Evolutionary conservation across 1,140 invertebrate species (phyloP), one percentile per base, ranked within the genome.

Genomic region (Drosophila eugracilis): DNA sequence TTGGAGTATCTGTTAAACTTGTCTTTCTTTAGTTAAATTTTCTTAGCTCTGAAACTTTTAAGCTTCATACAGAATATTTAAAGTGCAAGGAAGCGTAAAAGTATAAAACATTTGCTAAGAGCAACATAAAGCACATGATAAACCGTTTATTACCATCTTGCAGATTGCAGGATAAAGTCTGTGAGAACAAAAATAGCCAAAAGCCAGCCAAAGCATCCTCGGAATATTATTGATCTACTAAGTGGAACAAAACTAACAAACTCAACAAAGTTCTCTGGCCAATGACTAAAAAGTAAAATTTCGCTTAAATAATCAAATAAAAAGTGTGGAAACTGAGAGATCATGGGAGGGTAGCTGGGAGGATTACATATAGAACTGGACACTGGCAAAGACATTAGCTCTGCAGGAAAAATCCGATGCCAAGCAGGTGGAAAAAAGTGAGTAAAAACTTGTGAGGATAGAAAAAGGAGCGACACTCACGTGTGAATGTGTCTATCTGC

Each of bases 371-470:
- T 22, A 14, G 10, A 34, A 34, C 60, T 44, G 63, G 63, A 53
- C 45, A 21, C 28, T 28, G 60, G 63, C 21, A 67, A 67, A 30
- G 60, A 66, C 62, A 67, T 67, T 67, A 67, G 63, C 63, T 42
- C 60, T 34, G 63, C 63, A 44, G 60, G 45, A 32, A 67, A 66
- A 67, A 53, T 42, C 60, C 45, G 34, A 34, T 67, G 60, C 60
- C 63, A 42, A 15, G 60, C 39, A 37, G 60, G 60, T 66, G 45
- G 44, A 44, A 52, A 66, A 66, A 66, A 42, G 6, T 22, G 1
- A n/a, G 34, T 22, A 67, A 67, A 66, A 67, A 67, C 60, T 57
- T 49, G 66, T 58, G 65, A 42, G 50, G 59, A 75, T 22, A 30
- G 44, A 22, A 24, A 59, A 37, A 59, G 55, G 34, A 59, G 63